A percentile compares a stretch with the other conserved stretches of the same genome.
These are phyloP conservation scores for Pedetes capensis DNA, from an alignment of 2,113 vertebrate genomes.

Conservation along the genomic window DNA sequence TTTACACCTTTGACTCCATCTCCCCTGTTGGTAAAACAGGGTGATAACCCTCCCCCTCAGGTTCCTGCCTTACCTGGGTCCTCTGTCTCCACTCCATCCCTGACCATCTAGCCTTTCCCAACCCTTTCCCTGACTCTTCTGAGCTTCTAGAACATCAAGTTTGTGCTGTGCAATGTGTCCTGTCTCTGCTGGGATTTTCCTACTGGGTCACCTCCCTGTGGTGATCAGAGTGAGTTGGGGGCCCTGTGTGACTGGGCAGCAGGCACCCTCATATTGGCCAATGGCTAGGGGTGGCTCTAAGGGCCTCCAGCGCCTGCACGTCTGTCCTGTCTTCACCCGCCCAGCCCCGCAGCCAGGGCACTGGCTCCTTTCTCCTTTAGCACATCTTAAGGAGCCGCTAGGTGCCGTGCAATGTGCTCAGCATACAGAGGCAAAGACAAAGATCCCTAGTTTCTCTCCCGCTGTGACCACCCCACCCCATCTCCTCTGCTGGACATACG, in stretches of 20 bases:
- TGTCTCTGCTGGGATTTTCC: background rate
- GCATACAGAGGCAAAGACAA: background rate
- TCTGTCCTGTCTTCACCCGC: accelerated
- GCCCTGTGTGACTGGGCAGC: background rate
- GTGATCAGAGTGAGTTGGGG: background rate
- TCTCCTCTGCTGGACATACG: accelerated
- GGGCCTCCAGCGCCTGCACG: background rate
- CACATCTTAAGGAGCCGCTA: background rate
- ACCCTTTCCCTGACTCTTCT: background rate
- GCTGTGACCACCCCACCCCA: accelerated
- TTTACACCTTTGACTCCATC: background rate
- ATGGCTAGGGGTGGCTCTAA: too few species aligned
- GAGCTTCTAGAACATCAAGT: background rate
- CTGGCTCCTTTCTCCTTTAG: background rate
- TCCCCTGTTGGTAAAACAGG: background rate
- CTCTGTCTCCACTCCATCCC: background rate
- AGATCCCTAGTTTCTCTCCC: background rate
- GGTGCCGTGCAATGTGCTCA: background rate
- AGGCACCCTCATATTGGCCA: accelerated
- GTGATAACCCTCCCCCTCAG: too few species aligned
- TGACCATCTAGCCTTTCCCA: background rate
- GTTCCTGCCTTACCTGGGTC: background rate
- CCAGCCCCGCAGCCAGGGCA: background rate
- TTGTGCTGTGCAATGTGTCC: background rate
- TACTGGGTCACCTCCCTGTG: background rate